Evolutionary conservation across 2,113 vertebrate species (phyloP).

Genomic region (Rhinichthys klamathensis): DNA sequence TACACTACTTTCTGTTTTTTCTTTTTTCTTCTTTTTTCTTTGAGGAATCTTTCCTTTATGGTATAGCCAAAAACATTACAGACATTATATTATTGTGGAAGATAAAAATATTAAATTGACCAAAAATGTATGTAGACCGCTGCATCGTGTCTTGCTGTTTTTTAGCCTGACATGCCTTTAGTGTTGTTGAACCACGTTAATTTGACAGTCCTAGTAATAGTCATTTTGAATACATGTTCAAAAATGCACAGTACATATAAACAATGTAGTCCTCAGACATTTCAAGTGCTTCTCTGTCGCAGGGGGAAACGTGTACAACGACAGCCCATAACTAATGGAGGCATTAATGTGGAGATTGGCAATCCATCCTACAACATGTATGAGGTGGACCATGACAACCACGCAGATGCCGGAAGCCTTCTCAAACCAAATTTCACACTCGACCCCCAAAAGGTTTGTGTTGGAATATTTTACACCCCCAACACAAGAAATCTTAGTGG

Average conservation of each 20-base stretch:
- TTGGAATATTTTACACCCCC: not conserved
- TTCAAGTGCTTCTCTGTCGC: conserved; percentile 36
- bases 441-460: conserved; percentile 91
- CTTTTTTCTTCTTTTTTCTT: not conserved
- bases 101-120: conserved; percentile 28
- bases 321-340: conserved; percentile 96
- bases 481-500: not conserved
- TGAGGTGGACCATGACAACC: conserved; percentile 96
- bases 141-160: not conserved
- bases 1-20: no score
- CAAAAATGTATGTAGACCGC: not conserved
- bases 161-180: not conserved
- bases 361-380: conserved; percentile 99
- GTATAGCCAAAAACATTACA: not conserved
- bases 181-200: not conserved
- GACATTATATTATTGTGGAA: not conserved
- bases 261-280: not conserved
- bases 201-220: not conserved
- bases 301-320: conserved; percentile 96
- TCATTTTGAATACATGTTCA: not conserved
- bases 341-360: conserved; percentile 97
- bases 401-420: conserved; percentile 85
- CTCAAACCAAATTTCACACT: conserved; percentile 91
- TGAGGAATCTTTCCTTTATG: not conserved
- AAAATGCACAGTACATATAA: not conserved